Conservation (phyloP, 2,888 invertebrate genomes). For the Magallana nippona region DNA sequence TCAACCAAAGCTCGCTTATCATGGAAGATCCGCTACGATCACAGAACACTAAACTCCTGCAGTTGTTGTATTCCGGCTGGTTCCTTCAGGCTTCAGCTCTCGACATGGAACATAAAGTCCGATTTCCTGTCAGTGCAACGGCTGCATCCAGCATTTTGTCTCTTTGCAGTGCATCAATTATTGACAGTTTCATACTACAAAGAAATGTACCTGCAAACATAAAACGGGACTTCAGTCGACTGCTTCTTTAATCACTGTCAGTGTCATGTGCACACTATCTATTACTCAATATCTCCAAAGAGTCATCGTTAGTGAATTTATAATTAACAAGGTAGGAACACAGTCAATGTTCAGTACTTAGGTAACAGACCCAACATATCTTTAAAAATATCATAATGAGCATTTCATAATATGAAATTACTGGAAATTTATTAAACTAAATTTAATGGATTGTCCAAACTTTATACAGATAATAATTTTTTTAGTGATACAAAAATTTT, state of each 20-base stretch:
- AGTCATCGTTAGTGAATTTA: neutral
- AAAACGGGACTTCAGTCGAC: conserved; percentile 1
- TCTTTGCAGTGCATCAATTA: conserved; percentile 24
- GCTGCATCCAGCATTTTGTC: neutral
- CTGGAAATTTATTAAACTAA: no score
- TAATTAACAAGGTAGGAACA: conserved; percentile 2
- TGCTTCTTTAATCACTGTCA: conserved; percentile 4
- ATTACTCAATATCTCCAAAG: neutral
- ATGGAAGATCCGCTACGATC: neutral
- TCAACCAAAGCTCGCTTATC: no score
- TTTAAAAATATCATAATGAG: no score
- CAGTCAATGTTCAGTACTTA: neutral
- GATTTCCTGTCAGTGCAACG: neutral
- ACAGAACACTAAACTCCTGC: neutral
- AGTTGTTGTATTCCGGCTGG: neutral
- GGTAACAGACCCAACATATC: neutral
- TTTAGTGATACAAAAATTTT: no score
- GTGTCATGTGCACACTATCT: neutral
- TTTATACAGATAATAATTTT: no score
- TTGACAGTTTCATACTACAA: conserved; percentile 23
- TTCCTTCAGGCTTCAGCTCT: conserved; percentile 7
- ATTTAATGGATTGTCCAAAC: no score
- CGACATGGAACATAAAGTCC: neutral
- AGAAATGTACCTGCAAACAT: conserved; percentile 25
- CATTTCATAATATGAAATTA: no score